Conservation (phyloP, 2,113 vertebrate genomes). For the Coturnix japonica region DNA sequence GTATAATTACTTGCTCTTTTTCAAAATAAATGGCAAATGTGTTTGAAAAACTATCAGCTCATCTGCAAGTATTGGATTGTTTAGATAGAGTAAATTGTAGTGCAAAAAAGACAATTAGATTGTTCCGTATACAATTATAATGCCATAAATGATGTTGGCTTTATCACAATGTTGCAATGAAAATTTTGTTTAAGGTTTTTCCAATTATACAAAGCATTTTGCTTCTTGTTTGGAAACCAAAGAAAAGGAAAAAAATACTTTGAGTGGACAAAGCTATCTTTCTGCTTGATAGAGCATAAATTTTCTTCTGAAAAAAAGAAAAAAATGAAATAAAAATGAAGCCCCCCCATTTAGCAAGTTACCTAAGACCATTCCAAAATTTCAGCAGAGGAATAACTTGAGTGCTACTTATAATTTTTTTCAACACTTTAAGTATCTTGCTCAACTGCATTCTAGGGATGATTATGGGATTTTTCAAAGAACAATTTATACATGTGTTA, state of each 20-base stretch:
- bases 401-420: not conserved
- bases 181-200: not conserved
- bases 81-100: not conserved
- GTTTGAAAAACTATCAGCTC: not conserved
- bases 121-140: not conserved
- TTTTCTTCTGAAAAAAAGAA: not conserved
- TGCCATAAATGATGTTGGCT: not conserved
- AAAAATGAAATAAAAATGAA: not conserved
- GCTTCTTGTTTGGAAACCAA: not conserved
- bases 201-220: not conserved
- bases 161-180: not conserved
- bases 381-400: not conserved
- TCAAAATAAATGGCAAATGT: not conserved
- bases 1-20: not conserved
- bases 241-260: not conserved
- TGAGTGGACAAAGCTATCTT: not conserved
- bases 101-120: not conserved
- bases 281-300: not conserved
- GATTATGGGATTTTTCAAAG: not conserved
- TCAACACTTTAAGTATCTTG: not conserved
- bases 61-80: not conserved
- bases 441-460: not conserved
- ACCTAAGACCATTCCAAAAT: not conserved
- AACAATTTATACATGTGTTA: not conserved
- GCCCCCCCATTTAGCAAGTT: not conserved